Evolutionary conservation across 2,888 invertebrate genomes (phyloP).

Genomic region (Tenthredo livida): DNA sequence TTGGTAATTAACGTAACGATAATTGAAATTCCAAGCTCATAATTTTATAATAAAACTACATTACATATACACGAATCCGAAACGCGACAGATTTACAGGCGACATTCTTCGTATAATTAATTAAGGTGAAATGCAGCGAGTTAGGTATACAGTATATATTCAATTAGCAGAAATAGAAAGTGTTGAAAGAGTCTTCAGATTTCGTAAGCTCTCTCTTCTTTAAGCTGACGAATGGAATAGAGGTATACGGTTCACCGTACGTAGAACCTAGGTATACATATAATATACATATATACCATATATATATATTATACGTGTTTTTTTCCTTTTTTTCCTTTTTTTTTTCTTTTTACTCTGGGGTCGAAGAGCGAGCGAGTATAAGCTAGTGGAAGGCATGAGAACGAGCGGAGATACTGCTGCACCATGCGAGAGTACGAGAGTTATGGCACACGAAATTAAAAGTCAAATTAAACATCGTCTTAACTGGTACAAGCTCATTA

Average conservation of each 20-base stretch:
- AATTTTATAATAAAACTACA: neutral
- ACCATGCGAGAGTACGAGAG: constrained; percentile 23
- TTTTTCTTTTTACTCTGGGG: neutral
- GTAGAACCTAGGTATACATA: neutral
- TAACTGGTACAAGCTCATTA: constrained; percentile 60
- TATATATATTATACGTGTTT: neutral
- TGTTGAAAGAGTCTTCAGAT: constrained; percentile 36
- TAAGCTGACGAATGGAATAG: neutral
- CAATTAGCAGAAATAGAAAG: constrained; percentile 48
- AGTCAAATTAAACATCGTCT: constrained; percentile 62
- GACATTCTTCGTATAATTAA: neutral
- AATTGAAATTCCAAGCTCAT: neutral
- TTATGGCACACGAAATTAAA: constrained; percentile 55
- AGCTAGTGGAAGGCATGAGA: constrained; percentile 12
- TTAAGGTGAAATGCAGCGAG: neutral
- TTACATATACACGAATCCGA: neutral
- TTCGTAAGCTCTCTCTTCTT: constrained; percentile 25
- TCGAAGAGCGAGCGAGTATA: neutral
- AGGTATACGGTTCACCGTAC: too few relatives aligned
- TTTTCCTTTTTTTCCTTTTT: neutral
- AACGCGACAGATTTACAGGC: neutral
- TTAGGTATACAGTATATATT: neutral
- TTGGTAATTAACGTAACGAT: neutral
- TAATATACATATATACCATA: neutral
- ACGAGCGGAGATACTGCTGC: neutral